Base-by-base conservation (phyloP, 2,888 invertebrate genomes). In the Drosophila lutescens region DNA sequence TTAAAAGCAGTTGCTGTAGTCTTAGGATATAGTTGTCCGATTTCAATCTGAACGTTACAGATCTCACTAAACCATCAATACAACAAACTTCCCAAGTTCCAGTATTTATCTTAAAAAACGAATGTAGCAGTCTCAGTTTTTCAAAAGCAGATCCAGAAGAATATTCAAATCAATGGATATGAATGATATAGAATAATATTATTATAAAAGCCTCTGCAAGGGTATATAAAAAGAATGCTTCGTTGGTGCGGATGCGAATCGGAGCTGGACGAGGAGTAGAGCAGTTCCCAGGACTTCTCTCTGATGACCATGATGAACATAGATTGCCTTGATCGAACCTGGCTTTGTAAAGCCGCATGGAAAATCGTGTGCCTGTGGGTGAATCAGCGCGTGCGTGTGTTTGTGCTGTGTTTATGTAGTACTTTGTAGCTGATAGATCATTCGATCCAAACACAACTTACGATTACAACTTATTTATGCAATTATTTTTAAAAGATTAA, bases 391-490 rank as follows among this genome's bases (percentile, higher is more conserved):
- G 58, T 23, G 38, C 7, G 44, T 34, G 53, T n/a, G 46, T 46
- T 54, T 43, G 20, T 47, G 36, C 8, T 44, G 65, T 59, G 55
- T 20, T n/a, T 40, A 38, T 47, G 50, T 50, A 56, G 75, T 69
- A 75, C 56, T 59, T 71, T 49, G 59, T 71, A 61, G 61, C 30
- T 50, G 61, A 75, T 60, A 62, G 62, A 59, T 59, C 57, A 49
- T 66, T 67, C 7, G 65, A 65, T 26, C 44, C 23, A 62, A 79
- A 70, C 72, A 82, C 66, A 68, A 62, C 67, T 44, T 80, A 62
- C 47, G 69, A 32, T 57, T 65, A 71, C 23, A 69, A 85, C 51
- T 57, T 80, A 80, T 84, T 74, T 80, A 74, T 68, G 56, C 63
- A 69, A 73, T 51, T 54, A 70, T 47, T 61, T 80, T 53, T 26